Conservation (phyloP, 1,140 invertebrate genomes). For the Coenobita brevimanus region DNA sequence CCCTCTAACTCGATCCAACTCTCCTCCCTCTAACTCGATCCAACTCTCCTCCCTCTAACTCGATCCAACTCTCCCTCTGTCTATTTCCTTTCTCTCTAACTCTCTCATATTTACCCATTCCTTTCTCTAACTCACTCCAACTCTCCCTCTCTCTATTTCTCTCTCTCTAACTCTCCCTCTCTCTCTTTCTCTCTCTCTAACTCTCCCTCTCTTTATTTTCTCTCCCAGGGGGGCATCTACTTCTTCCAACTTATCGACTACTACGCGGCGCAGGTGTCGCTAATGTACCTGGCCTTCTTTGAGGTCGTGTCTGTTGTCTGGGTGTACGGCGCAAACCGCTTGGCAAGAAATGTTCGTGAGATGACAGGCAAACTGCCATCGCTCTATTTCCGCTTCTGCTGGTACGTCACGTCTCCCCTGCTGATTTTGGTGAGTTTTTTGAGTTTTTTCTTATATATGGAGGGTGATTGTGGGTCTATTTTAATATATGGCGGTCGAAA, state of each 20-base stretch:
- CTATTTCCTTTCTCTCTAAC: too few species aligned
- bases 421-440: conserved; percentile 82
- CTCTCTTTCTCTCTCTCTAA: too few species aligned
- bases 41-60: too few species aligned
- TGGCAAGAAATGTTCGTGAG: conserved; percentile 87
- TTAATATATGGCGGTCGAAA: not conserved
- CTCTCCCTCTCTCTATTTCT: too few species aligned
- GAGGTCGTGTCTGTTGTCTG: conserved; percentile 92
- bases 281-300: conserved; percentile 94
- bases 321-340: conserved; percentile 89
- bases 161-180: too few species aligned
- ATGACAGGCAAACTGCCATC: conserved; percentile 89
- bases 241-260: conserved; percentile 95
- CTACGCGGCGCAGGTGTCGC: conserved; percentile 91
- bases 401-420: conserved; percentile 86
- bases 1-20: too few species aligned
- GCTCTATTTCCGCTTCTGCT: conserved; percentile 88
- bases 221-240: conserved; percentile 93
- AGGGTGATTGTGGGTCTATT: not conserved
- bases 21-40: too few species aligned
- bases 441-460: not conserved
- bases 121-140: too few species aligned
- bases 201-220: too few species aligned
- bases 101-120: too few species aligned
- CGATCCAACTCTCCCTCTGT: too few species aligned